Base-by-base conservation (phyloP, 2,113 vertebrate species). In the Rhegmatorhina hoffmannsi region DNA sequence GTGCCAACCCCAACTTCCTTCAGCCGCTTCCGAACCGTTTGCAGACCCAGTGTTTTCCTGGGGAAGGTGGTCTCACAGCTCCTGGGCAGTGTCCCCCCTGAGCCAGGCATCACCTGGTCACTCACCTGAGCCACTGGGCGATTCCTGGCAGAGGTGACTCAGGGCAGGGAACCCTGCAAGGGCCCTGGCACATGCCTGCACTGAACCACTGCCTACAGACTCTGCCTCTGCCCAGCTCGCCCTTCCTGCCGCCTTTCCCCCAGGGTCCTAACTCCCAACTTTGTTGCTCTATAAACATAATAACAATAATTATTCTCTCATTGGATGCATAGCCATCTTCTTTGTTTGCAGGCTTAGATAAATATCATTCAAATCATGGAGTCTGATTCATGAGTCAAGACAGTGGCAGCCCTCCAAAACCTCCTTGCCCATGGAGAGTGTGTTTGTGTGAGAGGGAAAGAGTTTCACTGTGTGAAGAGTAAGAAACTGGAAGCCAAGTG, bases 401-500 rank as follows among this genome's bases (percentile, higher is more conserved):
- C 0, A 4, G 17, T 96, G 95, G 96, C 96, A 96, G 47, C 52
- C 17, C 72, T 97, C 96, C 96, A 94, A 88, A 87, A 64, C 86
- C 92, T 95, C 73, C 92, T 73, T 92, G 88, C 90, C 91, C 80
- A 85, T 47, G 87, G 83, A 88, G 81, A 92, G 76, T 47, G 69
- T 77, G 83, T 86, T 85, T 87, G 90, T 95, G 94, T 84, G 88
- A 86, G 78, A 80, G 67, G 67, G 77, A 93, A 81, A 95, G 43
- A 95, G 80, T 97, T 97, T 94, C 92, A 94, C 86, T 82, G 46
- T 36, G 24, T 21, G 83, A 82, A 89, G 93, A 73, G 84, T 74
- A 89, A 96, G 94, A 96, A 97, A 96, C 94, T 97, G 95, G 94
- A 96, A 97, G 94, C 95, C 95, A 96, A 95, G 77, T 87, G 95